phyloP scores from a whole-genome alignment of 2,113 vertebrate genomes.

The Eidolon helvum region DNA sequence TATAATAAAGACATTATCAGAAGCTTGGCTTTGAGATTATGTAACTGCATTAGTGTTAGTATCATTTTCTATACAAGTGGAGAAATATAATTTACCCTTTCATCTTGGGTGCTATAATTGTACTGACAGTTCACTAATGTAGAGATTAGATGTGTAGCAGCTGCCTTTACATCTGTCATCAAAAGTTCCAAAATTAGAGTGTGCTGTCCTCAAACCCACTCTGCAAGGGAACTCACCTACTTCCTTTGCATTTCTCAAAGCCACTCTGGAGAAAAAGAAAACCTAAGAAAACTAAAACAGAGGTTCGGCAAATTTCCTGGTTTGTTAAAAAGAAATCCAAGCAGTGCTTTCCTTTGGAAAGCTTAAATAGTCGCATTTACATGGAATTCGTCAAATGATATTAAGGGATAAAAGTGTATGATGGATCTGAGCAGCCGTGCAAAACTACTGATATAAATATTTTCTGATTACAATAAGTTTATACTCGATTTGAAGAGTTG shows the following conservation, averaged over 20 bases:
- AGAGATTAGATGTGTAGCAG: neutral
- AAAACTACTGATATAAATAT: neutral
- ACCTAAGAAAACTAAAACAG: neutral
- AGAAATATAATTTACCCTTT: conserved; percentile 33
- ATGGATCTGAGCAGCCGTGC: neutral
- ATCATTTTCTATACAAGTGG: conserved; percentile 35
- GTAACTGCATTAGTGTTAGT: conserved; percentile 43
- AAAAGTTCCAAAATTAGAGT: neutral
- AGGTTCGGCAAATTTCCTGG: neutral
- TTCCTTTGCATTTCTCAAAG: neutral
- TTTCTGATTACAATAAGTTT: neutral
- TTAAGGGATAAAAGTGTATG: neutral
- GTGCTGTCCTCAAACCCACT: neutral
- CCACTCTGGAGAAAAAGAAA: neutral
- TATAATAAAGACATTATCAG: conserved; percentile 28
- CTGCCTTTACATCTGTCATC: neutral
- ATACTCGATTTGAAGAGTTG: neutral
- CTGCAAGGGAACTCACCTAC: neutral
- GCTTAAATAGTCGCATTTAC: neutral
- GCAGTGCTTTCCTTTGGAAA: conserved; percentile 32
- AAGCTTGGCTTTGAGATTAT: conserved; percentile 32
- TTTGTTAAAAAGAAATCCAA: neutral
- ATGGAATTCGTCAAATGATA: neutral
- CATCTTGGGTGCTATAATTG: neutral
- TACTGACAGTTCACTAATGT: neutral